Evolutionary conservation across 2,113 vertebrate species (phyloP).

Genomic region (Amblyornis subalaris): DNA sequence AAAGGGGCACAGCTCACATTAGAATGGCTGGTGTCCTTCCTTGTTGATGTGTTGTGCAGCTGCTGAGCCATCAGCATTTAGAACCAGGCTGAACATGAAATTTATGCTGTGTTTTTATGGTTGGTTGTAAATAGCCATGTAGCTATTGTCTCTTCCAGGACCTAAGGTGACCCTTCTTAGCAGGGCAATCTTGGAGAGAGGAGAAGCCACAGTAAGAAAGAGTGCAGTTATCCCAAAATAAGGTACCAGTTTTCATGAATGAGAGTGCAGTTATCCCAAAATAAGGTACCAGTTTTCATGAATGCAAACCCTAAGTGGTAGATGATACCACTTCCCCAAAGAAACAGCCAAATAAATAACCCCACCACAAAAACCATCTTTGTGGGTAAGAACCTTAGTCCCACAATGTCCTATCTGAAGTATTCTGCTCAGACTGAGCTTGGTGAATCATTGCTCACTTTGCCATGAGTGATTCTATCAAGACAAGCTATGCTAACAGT

Average conservation of each 20-base stretch:
- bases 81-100: neutral
- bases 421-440: neutral
- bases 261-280: neutral
- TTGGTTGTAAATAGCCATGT: neutral
- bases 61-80: neutral
- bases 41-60: neutral
- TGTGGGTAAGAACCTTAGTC: neutral
- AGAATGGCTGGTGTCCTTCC: neutral
- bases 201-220: neutral
- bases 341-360: neutral
- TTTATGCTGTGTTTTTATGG: neutral
- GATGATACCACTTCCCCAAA: rapidly evolving
- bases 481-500: neutral
- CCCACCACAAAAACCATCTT: neutral
- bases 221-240: neutral
- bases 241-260: neutral
- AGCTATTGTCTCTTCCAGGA: neutral
- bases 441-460: neutral
- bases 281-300: neutral
- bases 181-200: neutral
- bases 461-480: neutral
- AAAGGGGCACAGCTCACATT: neutral
- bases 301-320: neutral
- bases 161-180: neutral
- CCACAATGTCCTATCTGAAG: neutral